A percentile compares a stretch with the other conserved stretches of the same genome.
phyloP scores from a whole-genome alignment of 2,113 vertebrate genomes.

The Fukomys damarensis region DNA sequence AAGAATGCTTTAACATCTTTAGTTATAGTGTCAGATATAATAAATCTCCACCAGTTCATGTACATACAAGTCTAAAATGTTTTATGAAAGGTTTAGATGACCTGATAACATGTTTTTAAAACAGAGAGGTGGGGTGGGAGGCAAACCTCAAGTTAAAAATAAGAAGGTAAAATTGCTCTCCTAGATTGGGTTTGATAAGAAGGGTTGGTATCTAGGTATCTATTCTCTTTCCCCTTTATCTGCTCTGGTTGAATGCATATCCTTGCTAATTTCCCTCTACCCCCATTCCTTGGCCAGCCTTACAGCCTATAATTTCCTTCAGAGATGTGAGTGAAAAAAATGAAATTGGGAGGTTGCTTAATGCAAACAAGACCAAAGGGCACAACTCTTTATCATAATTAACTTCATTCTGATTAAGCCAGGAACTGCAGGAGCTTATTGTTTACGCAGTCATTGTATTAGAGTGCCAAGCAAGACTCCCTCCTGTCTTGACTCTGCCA shows the following conservation, averaged over 20 bases:
- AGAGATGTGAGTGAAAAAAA: slow-evolving; percentile 72
- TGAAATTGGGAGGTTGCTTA: slow-evolving; percentile 71
- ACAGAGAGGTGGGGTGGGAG: not conserved
- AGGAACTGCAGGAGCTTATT: slow-evolving; percentile 70
- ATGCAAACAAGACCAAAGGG: slow-evolving; percentile 79
- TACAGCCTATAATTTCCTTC: slow-evolving; percentile 66
- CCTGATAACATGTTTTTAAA: slow-evolving; percentile 74
- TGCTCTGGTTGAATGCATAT: not conserved
- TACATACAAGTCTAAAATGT: slow-evolving; percentile 72
- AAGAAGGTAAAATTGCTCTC: slow-evolving; percentile 65
- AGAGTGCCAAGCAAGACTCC: slow-evolving; percentile 62
- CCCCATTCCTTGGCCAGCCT: not conserved
- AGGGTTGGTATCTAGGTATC: not conserved
- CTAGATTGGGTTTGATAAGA: slow-evolving; percentile 39
- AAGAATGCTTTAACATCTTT: slow-evolving; percentile 76
- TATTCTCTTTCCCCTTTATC: slow-evolving; percentile 23
- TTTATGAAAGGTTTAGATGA: slow-evolving; percentile 76
- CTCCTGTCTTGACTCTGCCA: slow-evolving; percentile 57
- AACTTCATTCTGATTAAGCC: slow-evolving; percentile 79
- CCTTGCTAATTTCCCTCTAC: slow-evolving; percentile 11
- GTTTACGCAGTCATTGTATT: slow-evolving; percentile 77
- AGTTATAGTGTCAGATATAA: slow-evolving; percentile 74
- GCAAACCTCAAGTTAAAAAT: slow-evolving; percentile 67
- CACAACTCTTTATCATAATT: slow-evolving; percentile 71
- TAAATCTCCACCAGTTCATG: slow-evolving; percentile 75